A percentile compares a stretch with the other conserved stretches of the same genome.
Conservation (phyloP, 2,888 invertebrate species). For the Eupeodes luniger region DNA sequence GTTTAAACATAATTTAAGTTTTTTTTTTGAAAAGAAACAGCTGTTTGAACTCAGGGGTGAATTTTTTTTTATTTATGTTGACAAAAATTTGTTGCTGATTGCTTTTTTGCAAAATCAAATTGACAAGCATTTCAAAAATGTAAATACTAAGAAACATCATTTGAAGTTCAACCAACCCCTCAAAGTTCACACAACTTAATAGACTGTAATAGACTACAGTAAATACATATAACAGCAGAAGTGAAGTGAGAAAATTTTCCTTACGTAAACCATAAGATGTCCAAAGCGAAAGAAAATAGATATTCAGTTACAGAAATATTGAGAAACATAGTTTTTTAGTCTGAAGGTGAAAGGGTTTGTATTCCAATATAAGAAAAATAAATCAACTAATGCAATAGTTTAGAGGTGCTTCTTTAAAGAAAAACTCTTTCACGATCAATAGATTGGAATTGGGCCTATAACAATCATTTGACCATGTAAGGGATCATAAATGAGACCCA, state of each 20-base stretch:
- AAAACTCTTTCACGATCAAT: not conserved
- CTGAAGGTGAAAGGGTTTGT: not conserved
- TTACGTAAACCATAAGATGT: not conserved
- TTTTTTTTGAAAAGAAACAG: not conserved
- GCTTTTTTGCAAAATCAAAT: not conserved
- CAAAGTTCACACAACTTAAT: not conserved
- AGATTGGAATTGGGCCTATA: not conserved
- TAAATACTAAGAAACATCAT: too few species aligned
- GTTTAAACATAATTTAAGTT: not conserved
- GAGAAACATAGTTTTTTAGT: constrained; percentile 4
- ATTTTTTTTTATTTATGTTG: constrained; percentile 65
- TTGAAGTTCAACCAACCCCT: not conserved
- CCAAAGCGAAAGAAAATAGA: constrained; percentile 37
- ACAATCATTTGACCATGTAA: not conserved
- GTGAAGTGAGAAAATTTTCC: not conserved
- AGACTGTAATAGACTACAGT: too few species aligned
- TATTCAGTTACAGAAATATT: not conserved
- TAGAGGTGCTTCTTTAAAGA: not conserved
- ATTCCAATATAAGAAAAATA: not conserved
- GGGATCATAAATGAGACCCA: too few species aligned
- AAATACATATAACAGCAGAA: not conserved
- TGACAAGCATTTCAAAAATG: not conserved
- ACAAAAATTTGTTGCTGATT: not conserved
- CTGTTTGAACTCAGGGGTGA: not conserved
- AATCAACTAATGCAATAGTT: not conserved